Evolutionary conservation across 2,888 invertebrate genomes (phyloP).

Genomic region (Cartodere bifasciata): DNA sequence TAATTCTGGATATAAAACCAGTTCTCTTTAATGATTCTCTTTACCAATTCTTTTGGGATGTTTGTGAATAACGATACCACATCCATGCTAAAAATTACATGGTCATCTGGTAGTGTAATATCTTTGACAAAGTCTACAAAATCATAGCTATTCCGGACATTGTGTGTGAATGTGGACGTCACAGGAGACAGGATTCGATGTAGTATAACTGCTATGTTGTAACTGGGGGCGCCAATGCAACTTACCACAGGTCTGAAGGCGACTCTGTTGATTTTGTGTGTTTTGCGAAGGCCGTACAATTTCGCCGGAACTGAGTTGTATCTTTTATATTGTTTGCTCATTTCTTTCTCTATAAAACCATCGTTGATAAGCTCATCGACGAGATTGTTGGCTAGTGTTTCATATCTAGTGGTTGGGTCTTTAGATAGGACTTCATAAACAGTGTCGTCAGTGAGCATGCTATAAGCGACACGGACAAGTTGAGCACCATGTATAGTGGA

Average conservation of each 20-base stretch:
- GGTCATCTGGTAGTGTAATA: slow-evolving; percentile 6
- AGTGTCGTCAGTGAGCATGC: neutral
- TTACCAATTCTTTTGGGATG: slow-evolving; percentile 11
- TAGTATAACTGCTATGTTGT: slow-evolving; percentile 9
- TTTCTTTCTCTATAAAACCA: neutral
- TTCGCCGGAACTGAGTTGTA: no score
- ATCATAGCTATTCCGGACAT: slow-evolving; percentile 10
- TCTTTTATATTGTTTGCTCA: slow-evolving; percentile 1
- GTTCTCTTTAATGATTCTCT: slow-evolving; percentile 6
- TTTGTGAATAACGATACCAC: slow-evolving; percentile 10
- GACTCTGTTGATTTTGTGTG: no score
- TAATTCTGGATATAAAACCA: slow-evolving; percentile 6
- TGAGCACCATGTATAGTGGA: slow-evolving; percentile 1
- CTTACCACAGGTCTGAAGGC: slow-evolving; percentile 7
- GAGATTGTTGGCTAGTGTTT: neutral
- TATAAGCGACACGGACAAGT: neutral
- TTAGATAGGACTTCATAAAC: neutral
- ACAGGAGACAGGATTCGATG: slow-evolving; percentile 5
- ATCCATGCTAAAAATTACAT: slow-evolving; percentile 8
- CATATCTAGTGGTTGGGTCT: slow-evolving; percentile 2
- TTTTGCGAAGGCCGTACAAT: no score
- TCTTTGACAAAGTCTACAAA: slow-evolving; percentile 6
- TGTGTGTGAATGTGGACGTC: slow-evolving; percentile 5
- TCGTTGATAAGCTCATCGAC: neutral
- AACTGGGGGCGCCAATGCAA: slow-evolving; percentile 8